These are phyloP conservation scores for Cyclargus thomasi DNA, from an alignment of 1,140 invertebrate species.

Conservation along the genomic window DNA sequence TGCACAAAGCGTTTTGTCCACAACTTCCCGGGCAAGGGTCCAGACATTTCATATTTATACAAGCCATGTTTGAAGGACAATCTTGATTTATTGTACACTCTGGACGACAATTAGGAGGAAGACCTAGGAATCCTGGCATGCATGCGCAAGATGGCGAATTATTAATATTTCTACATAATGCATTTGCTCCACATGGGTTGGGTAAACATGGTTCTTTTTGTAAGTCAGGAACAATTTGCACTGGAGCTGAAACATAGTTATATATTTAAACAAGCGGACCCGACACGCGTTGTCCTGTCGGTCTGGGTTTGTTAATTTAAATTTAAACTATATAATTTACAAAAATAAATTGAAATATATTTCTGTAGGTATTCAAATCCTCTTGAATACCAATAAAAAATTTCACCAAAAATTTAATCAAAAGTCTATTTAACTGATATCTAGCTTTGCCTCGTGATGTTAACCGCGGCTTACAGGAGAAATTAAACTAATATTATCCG, in stretches of 20 bases:
- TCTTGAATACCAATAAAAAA: too few species aligned
- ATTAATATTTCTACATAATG: slow-evolving; percentile 78
- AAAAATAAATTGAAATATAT: too few species aligned
- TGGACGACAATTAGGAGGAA: slow-evolving; percentile 79
- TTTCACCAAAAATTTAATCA: too few species aligned
- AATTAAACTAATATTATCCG: too few species aligned
- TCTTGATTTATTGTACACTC: slow-evolving; percentile 82
- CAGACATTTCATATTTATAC: slow-evolving; percentile 79
- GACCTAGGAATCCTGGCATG: slow-evolving; percentile 77
- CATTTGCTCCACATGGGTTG: slow-evolving; percentile 81
- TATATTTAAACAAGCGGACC: too few species aligned
- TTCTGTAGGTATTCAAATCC: too few species aligned
- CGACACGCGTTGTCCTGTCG: too few species aligned
- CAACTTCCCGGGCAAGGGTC: slow-evolving; percentile 82
- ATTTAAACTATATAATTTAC: too few species aligned
- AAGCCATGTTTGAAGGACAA: slow-evolving; percentile 79
- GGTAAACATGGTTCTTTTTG: slow-evolving; percentile 75
- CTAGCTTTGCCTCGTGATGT: too few species aligned
- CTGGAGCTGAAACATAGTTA: slow-evolving; percentile 57
- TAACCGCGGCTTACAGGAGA: too few species aligned
- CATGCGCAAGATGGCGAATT: slow-evolving; percentile 78
- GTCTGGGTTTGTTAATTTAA: too few species aligned
- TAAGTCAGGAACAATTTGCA: slow-evolving; percentile 54
- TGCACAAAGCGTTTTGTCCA: slow-evolving; percentile 78
- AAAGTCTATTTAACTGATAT: too few species aligned